Evolutionary conservation across 2,888 invertebrate genomes (phyloP), one percentile per base, ranked within the genome.

Genomic region (Tiliacea citrago): DNA sequence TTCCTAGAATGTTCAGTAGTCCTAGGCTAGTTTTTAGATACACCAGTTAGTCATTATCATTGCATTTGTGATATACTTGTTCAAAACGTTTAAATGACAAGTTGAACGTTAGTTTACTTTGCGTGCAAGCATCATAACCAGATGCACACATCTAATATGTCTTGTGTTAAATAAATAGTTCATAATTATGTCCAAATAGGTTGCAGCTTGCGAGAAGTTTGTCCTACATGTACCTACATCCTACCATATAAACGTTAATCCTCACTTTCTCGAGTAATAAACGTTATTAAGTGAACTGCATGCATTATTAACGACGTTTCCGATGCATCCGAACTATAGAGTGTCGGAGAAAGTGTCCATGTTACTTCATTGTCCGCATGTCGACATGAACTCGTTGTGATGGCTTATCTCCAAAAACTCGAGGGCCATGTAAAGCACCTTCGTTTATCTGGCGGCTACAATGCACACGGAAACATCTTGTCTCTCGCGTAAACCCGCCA

Each of bases 401-500:
- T 91, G 93, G 86, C 92, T 95, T 95, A 95, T 95, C 95, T 94
- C 91, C 92, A 88, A 93, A 88, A 94, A 93, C 89, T 90, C 91
- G 91, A 93, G 93, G 90, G 88, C 92, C 94, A 92, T 95, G 95
- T 95, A 93, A 93, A 93, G 90, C 92, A 92, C 87, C 91, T 91
- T 89, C 88, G 92, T 93, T 93, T 93, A 94, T 95, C 94, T 89
- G 91, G 85, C 89, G 85, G 88, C 81, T 80, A 90, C 91, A 88
- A 88, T 90, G 84, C 91, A 90, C 92, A 90, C 91, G 88, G 91
- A 91, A 92, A 94, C 94, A 94, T 91, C 93, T 84, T 93, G 95
- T 94, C 91, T 90, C 91, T 93, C 94, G 95, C 95, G 95, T 94
- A 95, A 95, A 94, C 94, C 93, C 93, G 92, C 95, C 95, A 94